Conservation (phyloP, 2,113 vertebrate genomes). For the Pavo muticus region DNA sequence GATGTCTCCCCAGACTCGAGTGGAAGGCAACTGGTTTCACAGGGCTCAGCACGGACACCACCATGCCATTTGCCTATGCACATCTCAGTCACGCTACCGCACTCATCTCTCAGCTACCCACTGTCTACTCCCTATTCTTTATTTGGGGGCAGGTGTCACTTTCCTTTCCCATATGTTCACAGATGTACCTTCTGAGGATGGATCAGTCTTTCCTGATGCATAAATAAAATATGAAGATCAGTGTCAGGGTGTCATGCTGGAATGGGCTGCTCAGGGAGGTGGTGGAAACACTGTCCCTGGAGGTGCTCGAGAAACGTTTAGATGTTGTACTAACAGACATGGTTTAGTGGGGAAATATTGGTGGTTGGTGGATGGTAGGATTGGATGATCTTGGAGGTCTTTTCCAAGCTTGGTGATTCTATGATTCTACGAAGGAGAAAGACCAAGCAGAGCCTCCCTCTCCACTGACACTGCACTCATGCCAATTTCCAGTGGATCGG, state of each 20-base stretch:
- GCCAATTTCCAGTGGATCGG: background rate
- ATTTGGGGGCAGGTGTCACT: background rate
- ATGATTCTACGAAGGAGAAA: background rate
- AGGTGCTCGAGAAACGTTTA: too few relatives aligned
- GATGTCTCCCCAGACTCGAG: background rate
- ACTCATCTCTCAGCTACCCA: background rate
- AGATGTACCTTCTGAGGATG: background rate
- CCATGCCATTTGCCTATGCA: background rate
- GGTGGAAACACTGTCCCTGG: too few relatives aligned
- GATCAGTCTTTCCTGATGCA: background rate
- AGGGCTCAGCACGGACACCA: background rate
- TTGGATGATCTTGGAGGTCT: too few relatives aligned
- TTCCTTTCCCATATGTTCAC: background rate
- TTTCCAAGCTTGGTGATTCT: too few relatives aligned
- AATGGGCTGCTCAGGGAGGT: too few relatives aligned
- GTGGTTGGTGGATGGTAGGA: too few relatives aligned
- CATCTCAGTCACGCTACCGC: background rate
- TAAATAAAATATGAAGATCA: background rate
- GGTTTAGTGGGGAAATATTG: too few relatives aligned
- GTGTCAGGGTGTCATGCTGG: background rate
- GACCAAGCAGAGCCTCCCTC: background rate
- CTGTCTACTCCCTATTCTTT: background rate
- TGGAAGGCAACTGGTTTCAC: accelerated
- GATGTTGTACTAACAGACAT: too few relatives aligned
- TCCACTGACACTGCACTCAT: background rate